Evolutionary conservation across 2,888 invertebrate genomes (phyloP).

Genomic region (Alsophila aescularia): DNA sequence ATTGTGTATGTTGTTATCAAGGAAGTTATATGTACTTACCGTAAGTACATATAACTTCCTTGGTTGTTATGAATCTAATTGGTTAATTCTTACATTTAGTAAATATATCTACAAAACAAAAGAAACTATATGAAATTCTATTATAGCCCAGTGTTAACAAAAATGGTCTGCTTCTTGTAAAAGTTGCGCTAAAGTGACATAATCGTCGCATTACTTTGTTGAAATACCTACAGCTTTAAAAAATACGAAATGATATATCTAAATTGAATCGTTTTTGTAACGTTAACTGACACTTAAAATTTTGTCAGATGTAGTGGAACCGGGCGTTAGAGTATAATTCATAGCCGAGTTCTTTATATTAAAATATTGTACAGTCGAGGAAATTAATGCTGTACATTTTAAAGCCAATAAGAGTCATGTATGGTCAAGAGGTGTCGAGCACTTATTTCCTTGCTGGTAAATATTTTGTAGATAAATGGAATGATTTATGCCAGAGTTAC

Average conservation of each 20-base stretch:
- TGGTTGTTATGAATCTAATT: not conserved
- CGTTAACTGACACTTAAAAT: not conserved
- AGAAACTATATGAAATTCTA: too few species aligned
- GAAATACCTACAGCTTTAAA: too few species aligned
- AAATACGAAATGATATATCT: not conserved
- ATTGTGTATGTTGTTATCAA: too few species aligned
- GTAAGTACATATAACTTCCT: too few species aligned
- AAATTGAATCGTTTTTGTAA: not conserved
- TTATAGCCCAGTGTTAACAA: too few species aligned
- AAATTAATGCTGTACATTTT: not conserved
- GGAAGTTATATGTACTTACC: too few species aligned
- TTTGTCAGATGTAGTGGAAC: not conserved
- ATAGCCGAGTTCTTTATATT: not conserved
- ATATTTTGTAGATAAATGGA: slow-evolving; percentile 10
- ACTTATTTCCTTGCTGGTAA: not conserved
- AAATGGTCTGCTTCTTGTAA: too few species aligned
- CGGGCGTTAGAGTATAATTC: not conserved
- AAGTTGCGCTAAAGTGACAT: too few species aligned
- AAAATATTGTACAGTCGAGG: not conserved
- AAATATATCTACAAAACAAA: not conserved
- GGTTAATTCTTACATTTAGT: too few species aligned
- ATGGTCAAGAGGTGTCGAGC: not conserved
- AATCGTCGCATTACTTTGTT: too few species aligned
- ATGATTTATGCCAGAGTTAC: slow-evolving; percentile 8
- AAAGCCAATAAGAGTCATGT: not conserved